phyloP scores from a whole-genome alignment of 2,888 invertebrate genomes.

The Parascotia fuliginaria region DNA sequence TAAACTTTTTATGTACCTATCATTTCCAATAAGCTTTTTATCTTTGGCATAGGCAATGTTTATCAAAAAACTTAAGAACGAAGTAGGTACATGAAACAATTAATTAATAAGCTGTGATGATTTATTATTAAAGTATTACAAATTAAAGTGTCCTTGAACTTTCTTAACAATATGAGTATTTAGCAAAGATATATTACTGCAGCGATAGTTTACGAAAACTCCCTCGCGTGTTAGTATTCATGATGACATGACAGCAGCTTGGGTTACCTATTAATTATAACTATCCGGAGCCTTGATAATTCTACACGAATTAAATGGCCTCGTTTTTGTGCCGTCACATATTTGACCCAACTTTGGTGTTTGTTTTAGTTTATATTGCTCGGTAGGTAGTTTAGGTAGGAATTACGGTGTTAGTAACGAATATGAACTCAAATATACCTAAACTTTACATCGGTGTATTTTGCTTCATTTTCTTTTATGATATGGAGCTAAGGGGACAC shows the following conservation, averaged over 20 bases:
- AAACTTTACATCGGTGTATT: conserved; percentile 1
- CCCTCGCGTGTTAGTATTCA: conserved; percentile 46
- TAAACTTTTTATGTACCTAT: too few relatives aligned
- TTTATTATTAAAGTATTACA: too few relatives aligned
- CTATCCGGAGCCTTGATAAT: conserved; percentile 38
- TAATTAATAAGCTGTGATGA: too few relatives aligned
- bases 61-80: too few relatives aligned
- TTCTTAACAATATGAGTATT: conserved; percentile 7
- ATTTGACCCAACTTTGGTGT: conserved; percentile 24
- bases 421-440: conserved; percentile 11
- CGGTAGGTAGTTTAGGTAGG: conserved; percentile 13
- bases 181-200: conserved; percentile 23
- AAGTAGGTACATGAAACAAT: too few relatives aligned
- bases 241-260: conserved; percentile 48
- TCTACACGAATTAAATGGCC: conserved; percentile 31
- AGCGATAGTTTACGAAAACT: conserved; percentile 29
- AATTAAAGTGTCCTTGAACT: conserved; percentile 18
- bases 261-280: conserved; percentile 55
- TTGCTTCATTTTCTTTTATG: conserved; percentile 1
- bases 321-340: conserved; percentile 34
- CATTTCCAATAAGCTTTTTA: too few relatives aligned
- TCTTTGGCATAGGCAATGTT: too few relatives aligned
- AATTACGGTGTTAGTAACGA: conserved; percentile 2
- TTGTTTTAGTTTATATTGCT: conserved; percentile 25
- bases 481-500: conserved; percentile 2